Base-by-base conservation (phyloP, 2,113 vertebrate species). In the Anarrhichthys ocellatus region DNA sequence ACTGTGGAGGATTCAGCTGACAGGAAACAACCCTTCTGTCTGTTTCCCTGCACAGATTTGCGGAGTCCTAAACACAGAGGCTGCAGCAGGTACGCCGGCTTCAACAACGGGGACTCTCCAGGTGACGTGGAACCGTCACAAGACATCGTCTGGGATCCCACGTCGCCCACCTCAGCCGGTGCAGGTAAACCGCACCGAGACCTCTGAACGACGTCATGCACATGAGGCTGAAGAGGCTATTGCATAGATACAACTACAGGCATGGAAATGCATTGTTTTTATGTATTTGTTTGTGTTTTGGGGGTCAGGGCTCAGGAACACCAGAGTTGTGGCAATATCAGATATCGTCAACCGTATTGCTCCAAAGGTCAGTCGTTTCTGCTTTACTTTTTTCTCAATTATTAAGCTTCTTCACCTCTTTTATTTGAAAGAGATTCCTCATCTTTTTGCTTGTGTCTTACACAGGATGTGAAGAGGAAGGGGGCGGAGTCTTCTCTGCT, bases 261-360 rank as follows among this genome's bases (percentile, higher is more conserved):
- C 38, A 38, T 9, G 8, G 7, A 38, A 38, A 38, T 8, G 36
- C 36, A 38, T 0, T 72, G 20, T 8, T 18, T 18, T 20, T 29
- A 27, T 4, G 5, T n/a, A 6, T 61, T 46, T 59, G 18, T 40
- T 50, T 82, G 17, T 50, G 8, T 84, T 87, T 83, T 67, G 93
- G 96, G 93, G 87, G 84, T 42, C 84, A 87, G 89, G 90, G 91
- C 82, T 76, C 88, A 56, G 87, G 94, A 94, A 78, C 80, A 88
- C 75, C 69, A 93, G 90, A 20, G 85, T 87, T n/a, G 95, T 98
- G 79, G 96, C 97, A 86, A 98, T 99, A 90, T 96, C 97, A 0
- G 97, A 99, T 82, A 97, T 98, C 76, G 98, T 97, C 54, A 97
- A 96, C 90, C 95, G 97, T 2, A 97, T 99, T 86, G 97, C 97